These are phyloP conservation scores for Mya arenaria DNA, from an alignment of 1,140 invertebrate species.

Conservation along the genomic window DNA sequence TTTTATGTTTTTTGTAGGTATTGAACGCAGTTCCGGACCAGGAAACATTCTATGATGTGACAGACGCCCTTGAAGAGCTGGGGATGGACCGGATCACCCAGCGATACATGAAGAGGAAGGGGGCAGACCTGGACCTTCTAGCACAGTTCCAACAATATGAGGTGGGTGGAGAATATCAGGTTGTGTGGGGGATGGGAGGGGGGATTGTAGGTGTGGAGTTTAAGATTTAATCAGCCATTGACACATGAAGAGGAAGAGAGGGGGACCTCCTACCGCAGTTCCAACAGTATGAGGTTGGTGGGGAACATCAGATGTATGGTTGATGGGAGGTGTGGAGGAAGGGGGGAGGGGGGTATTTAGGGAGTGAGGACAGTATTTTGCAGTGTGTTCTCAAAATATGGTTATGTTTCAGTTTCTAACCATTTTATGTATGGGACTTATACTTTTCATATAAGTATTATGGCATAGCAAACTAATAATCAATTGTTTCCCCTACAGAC, in stretches of 20 bases:
- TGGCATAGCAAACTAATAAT: no score
- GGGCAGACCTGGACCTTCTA: conserved; percentile 95
- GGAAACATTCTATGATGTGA: conserved; percentile 99
- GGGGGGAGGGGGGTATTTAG: no score
- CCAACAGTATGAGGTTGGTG: conserved; percentile 91
- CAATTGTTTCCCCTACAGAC: conserved; percentile 81
- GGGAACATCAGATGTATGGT: no score
- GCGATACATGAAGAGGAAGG: conserved; percentile 89
- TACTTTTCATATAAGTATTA: no score
- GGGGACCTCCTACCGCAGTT: conserved; percentile 96
- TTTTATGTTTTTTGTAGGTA: conserved; percentile 82
- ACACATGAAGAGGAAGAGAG: conserved; percentile 90
- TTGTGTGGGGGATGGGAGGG: no score
- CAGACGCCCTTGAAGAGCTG: conserved; percentile 97
- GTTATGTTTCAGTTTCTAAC: no score
- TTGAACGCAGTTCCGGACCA: conserved; percentile 97
- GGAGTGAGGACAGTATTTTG: no score
- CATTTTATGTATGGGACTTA: no score
- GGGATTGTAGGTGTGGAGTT: no score
- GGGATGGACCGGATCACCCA: conserved; percentile 96
- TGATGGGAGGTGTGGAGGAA: no score
- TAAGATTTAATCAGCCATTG: conserved; percentile 93
- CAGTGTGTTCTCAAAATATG: neutral
- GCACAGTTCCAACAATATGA: conserved; percentile 98
- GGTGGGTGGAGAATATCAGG: no score